Evolutionary conservation across 2,113 vertebrate species (phyloP).

Genomic region (Podiceps cristatus): DNA sequence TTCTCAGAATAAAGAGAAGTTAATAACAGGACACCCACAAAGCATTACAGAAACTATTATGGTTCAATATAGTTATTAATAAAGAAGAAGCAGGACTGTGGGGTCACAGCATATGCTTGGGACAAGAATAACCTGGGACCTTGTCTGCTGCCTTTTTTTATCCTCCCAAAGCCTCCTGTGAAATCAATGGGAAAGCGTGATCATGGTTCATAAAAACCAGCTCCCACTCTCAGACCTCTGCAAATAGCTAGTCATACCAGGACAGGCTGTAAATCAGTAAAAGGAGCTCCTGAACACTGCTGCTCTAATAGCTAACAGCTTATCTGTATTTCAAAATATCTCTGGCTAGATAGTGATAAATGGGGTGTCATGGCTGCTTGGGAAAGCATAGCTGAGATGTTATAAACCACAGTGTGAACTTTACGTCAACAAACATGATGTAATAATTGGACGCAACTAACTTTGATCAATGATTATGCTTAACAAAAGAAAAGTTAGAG

Average conservation of each 20-base stretch:
- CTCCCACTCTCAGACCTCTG: background rate
- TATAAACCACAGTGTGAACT: slow-evolving; percentile 39
- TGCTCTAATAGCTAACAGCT: slow-evolving; percentile 21
- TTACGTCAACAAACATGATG: slow-evolving; percentile 20
- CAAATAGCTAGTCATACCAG: background rate
- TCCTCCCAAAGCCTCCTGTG: background rate
- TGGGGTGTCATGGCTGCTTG: slow-evolving; percentile 48
- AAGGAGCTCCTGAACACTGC: background rate
- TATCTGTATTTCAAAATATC: slow-evolving; percentile 66
- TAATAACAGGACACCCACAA: background rate
- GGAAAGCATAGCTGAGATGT: slow-evolving; percentile 32
- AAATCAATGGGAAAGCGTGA: background rate
- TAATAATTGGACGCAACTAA: background rate
- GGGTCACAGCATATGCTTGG: background rate
- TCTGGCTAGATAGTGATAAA: slow-evolving; percentile 77
- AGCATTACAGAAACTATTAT: background rate
- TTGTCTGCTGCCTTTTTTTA: background rate
- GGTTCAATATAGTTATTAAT: background rate
- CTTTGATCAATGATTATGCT: slow-evolving; percentile 81
- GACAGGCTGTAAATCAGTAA: slow-evolving; percentile 1
- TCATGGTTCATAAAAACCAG: background rate
- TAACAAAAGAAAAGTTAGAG: slow-evolving; percentile 64
- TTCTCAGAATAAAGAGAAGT: slow-evolving; percentile 7
- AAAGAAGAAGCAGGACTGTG: background rate
- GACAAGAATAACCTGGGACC: background rate